Evolutionary conservation across 2,113 vertebrate genomes (phyloP).

Genomic region (Nansenia antarctica): DNA sequence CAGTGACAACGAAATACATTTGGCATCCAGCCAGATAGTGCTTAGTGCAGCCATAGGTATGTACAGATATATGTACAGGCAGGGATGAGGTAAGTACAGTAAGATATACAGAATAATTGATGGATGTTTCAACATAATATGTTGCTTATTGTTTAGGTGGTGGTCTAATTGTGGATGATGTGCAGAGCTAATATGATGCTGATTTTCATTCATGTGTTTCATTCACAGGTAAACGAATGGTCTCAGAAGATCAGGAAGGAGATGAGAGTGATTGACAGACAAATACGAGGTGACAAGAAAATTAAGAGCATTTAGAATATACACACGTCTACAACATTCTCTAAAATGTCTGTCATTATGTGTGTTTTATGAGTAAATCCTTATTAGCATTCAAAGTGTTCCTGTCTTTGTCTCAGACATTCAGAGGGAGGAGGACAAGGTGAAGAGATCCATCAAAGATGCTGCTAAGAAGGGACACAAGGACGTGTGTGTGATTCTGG

Average conservation of each 20-base stretch:
- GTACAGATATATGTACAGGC: no score
- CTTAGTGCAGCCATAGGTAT: no score
- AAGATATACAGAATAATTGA: no score
- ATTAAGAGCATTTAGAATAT: neutral
- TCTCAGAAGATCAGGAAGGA: slow-evolving; percentile 94
- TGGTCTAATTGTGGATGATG: no score
- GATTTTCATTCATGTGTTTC: slow-evolving; percentile 14
- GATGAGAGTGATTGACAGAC: slow-evolving; percentile 94
- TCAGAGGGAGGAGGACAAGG: slow-evolving; percentile 96
- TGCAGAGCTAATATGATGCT: no score
- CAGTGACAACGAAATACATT: no score
- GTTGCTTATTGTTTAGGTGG: no score
- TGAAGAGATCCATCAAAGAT: slow-evolving; percentile 94
- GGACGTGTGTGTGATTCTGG: slow-evolving; percentile 91
- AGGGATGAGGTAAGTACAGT: no score
- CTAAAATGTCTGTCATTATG: neutral
- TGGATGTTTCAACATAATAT: no score
- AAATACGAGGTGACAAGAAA: slow-evolving; percentile 89
- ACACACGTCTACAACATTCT: neutral
- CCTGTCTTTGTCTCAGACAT: slow-evolving; percentile 81
- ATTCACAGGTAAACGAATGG: slow-evolving; percentile 92
- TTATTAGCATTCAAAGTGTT: neutral
- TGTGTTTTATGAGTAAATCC: neutral
- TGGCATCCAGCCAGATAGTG: no score
- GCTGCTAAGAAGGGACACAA: slow-evolving; percentile 94